Conservation (phyloP, 2,888 invertebrate genomes). For the Fragum sueziense region DNA sequence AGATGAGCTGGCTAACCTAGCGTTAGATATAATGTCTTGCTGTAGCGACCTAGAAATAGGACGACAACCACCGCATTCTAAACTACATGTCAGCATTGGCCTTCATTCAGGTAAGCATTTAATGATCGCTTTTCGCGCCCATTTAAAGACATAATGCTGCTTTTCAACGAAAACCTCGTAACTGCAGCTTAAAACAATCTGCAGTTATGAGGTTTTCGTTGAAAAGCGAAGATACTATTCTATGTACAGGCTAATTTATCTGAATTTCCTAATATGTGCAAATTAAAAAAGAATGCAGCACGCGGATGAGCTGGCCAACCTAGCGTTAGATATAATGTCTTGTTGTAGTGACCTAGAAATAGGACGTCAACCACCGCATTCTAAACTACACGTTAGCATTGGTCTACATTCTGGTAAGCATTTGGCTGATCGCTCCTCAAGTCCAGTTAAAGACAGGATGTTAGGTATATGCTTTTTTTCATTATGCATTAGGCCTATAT, state of each 20-base stretch:
- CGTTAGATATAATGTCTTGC: conserved; percentile 60
- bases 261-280: too few species aligned
- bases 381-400: conserved; percentile 58
- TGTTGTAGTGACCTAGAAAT: conserved; percentile 63
- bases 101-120: conserved; percentile 64
- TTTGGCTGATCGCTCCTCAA: too few species aligned
- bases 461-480: too few species aligned
- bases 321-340: conserved; percentile 62
- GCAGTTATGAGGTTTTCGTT: too few species aligned
- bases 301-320: conserved; percentile 61
- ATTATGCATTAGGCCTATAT: too few species aligned
- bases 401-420: conserved; percentile 63
- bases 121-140: too few species aligned
- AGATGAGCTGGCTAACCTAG: conserved; percentile 62
- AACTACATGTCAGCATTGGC: conserved; percentile 58
- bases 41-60: conserved; percentile 64
- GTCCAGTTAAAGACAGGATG: too few species aligned
- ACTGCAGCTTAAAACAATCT: too few species aligned
- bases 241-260: too few species aligned
- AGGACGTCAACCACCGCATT: conserved; percentile 43
- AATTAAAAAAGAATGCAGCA: conserved; percentile 47
- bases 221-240: too few species aligned
- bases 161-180: too few species aligned
- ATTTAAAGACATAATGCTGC: too few species aligned
- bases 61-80: conserved; percentile 42